A percentile compares a stretch with the other conserved stretches of the same genome.
These are phyloP conservation scores for Cepaea hortensis DNA, from an alignment of 2,888 invertebrate species.

Conservation along the genomic window DNA sequence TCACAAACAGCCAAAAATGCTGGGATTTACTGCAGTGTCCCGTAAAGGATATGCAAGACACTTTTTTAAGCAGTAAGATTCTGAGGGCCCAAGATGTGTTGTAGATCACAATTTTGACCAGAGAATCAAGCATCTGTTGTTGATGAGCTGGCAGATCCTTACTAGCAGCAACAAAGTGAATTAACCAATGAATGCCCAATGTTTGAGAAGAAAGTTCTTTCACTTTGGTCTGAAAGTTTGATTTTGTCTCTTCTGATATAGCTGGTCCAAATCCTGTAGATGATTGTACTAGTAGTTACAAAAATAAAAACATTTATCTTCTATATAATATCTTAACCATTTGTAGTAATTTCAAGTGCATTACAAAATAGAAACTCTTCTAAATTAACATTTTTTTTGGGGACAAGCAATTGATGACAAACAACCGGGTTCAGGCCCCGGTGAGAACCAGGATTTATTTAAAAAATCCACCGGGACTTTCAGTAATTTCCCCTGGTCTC, in stretches of 20 bases:
- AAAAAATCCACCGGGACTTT: no score
- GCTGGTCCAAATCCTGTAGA: background rate
- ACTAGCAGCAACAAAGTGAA: background rate
- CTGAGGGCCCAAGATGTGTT: background rate
- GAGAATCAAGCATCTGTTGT: background rate
- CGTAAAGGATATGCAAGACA: no score
- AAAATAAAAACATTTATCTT: background rate
- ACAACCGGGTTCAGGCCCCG: no score
- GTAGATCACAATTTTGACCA: constrained; percentile 8
- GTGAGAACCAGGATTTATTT: no score
- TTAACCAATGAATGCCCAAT: background rate
- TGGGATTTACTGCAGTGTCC: no score
- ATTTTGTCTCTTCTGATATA: background rate
- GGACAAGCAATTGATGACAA: constrained; percentile 16
- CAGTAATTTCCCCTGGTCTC: no score
- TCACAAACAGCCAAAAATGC: no score
- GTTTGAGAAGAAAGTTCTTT: constrained; percentile 3
- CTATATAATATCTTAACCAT: constrained; percentile 7
- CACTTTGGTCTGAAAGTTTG: constrained; percentile 4
- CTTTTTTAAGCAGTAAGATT: no score
- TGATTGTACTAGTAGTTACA: background rate
- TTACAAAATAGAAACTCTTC: background rate
- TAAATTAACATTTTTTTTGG: background rate
- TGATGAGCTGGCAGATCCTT: background rate
- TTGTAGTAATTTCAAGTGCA: constrained; percentile 12